A percentile compares a stretch with the other conserved stretches of the same genome.
phyloP scores from a whole-genome alignment of 2,888 invertebrate genomes.

The Drosophila paramelanica region DNA sequence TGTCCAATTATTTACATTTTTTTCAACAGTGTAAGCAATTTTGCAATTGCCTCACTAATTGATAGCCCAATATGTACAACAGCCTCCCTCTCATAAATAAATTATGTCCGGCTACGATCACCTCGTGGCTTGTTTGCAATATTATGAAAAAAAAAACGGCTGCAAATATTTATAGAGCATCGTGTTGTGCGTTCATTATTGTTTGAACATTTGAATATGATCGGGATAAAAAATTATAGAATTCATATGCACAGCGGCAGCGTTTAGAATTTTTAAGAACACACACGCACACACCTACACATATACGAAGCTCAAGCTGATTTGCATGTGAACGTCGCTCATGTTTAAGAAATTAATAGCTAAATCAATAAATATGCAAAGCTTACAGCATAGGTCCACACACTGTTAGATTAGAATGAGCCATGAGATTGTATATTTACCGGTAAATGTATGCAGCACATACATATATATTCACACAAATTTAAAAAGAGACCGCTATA shows the following conservation, averaged over 20 bases:
- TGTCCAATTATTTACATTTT: slow-evolving; percentile 22
- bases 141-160: slow-evolving; percentile 38
- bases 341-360: slow-evolving; percentile 57
- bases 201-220: slow-evolving; percentile 9
- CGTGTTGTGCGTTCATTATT: slow-evolving; percentile 16
- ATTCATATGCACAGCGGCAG: slow-evolving; percentile 52
- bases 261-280: slow-evolving; percentile 19
- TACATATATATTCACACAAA: slow-evolving; percentile 1
- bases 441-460: slow-evolving; percentile 19
- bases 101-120: not conserved
- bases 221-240: slow-evolving; percentile 35
- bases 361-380: slow-evolving; percentile 66
- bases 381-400: slow-evolving; percentile 53
- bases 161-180: slow-evolving; percentile 55
- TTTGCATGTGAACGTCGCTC: slow-evolving; percentile 67
- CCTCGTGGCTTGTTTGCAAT: slow-evolving; percentile 7
- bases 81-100: not conserved
- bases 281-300: not conserved
- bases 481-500: slow-evolving; percentile 2
- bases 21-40: slow-evolving; percentile 23
- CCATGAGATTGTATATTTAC: slow-evolving; percentile 35
- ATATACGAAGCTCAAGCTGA: slow-evolving; percentile 29
- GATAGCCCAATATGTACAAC: slow-evolving; percentile 26
- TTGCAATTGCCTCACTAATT: slow-evolving; percentile 53
- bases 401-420: slow-evolving; percentile 46